A percentile compares a stretch with the other conserved stretches of the same genome.
phyloP scores from a whole-genome alignment of 2,113 vertebrate species.

The Austrofundulus limnaeus region DNA sequence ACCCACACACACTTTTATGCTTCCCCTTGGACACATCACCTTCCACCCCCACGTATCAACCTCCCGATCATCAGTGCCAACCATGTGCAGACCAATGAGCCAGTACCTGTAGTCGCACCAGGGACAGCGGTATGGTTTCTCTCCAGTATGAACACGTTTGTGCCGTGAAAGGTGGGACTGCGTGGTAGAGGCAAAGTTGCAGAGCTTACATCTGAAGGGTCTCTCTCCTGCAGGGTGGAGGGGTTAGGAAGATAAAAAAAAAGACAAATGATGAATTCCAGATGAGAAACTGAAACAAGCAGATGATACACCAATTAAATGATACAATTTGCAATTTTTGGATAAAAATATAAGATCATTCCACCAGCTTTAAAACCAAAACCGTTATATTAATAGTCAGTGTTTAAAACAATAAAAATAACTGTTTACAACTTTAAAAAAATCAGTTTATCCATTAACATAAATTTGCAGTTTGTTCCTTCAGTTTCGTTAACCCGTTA shows the following conservation, averaged over 20 bases:
- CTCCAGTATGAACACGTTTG: slow-evolving; percentile 96
- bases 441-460: too few species aligned
- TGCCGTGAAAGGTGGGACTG: slow-evolving; percentile 98
- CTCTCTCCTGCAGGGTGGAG: slow-evolving; percentile 87
- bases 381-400: too few species aligned
- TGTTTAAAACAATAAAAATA: too few species aligned
- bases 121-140: slow-evolving; percentile 98
- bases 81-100: slow-evolving; percentile 61
- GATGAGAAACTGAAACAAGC: not conserved
- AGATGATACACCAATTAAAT: not conserved
- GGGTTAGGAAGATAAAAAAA: slow-evolving; percentile 37
- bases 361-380: not conserved
- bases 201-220: slow-evolving; percentile 96
- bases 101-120: slow-evolving; percentile 99
- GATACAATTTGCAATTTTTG: not conserved
- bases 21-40: slow-evolving; percentile 13
- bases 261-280: slow-evolving; percentile 15
- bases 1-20: slow-evolving; percentile 26
- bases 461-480: too few species aligned
- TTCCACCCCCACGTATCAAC: slow-evolving; percentile 61
- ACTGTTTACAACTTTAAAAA: too few species aligned
- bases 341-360: not conserved
- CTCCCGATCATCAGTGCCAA: slow-evolving; percentile 66
- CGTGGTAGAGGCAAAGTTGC: slow-evolving; percentile 96
- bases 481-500: too few species aligned